Conservation (phyloP, 2,888 invertebrate species). For the Lymantria monacha region DNA sequence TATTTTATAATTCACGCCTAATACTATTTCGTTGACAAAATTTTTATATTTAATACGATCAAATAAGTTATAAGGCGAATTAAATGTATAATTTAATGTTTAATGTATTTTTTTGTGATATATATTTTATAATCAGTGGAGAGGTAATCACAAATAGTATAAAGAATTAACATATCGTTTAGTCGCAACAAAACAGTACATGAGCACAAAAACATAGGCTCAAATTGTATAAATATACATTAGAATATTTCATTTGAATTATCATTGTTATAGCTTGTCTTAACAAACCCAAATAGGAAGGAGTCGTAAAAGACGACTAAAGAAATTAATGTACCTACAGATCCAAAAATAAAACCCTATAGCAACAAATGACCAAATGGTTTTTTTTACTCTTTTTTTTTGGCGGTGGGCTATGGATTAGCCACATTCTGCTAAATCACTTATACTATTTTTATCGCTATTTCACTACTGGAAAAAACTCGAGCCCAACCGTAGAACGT, state of each 20-base stretch:
- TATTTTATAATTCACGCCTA: background rate
- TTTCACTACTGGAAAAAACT: too few species aligned
- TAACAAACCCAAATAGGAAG: background rate
- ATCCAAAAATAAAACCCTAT: too few species aligned
- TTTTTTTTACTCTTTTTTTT: too few species aligned
- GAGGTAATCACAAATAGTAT: conserved; percentile 43
- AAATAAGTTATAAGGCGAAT: background rate
- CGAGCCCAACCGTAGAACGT: too few species aligned
- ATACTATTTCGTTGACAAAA: background rate
- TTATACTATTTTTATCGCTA: too few species aligned
- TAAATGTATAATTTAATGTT: conserved; percentile 2
- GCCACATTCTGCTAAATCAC: too few species aligned
- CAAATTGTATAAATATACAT: conserved; percentile 57
- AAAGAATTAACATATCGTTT: conserved; percentile 76
- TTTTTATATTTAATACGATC: background rate
- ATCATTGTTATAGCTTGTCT: conserved; percentile 8
- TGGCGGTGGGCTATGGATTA: too few species aligned
- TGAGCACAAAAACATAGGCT: conserved; percentile 74
- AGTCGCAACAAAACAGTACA: conserved; percentile 57
- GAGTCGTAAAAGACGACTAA: too few species aligned
- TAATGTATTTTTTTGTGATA: conserved; percentile 17
- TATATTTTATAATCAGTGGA: conserved; percentile 17
- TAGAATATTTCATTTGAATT: conserved; percentile 57
- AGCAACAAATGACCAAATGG: too few species aligned
- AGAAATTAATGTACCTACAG: too few species aligned